Evolutionary conservation across 2,113 vertebrate species (phyloP).

Genomic region (Corythaeola cristata): DNA sequence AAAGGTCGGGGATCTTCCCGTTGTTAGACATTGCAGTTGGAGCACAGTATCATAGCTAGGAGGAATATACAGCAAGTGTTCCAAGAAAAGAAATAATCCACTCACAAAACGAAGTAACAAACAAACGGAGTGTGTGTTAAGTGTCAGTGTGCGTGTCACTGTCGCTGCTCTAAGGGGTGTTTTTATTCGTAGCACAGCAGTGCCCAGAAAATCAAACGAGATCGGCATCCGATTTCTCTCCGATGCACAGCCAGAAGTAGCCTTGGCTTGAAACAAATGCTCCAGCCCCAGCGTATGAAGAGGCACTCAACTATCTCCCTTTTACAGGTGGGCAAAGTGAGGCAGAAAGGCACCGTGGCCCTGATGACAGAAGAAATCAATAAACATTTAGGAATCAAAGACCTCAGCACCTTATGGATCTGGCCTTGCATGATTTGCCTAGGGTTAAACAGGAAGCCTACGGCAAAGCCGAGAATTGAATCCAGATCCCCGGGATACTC

Average conservation of each 20-base stretch:
- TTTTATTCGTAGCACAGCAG: not conserved
- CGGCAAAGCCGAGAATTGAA: conserved; percentile 1
- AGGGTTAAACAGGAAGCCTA: conserved; percentile 24
- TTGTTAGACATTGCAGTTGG: conserved; percentile 8
- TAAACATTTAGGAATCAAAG: not conserved
- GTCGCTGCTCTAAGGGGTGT: not conserved
- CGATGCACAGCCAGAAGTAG: not conserved
- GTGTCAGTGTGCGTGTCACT: not conserved
- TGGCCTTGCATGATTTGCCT: not conserved
- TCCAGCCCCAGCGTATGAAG: not conserved
- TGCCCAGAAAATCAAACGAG: not conserved
- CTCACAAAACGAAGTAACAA: not conserved
- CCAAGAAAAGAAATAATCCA: not conserved
- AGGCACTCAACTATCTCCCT: not conserved
- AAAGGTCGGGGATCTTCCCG: conserved; percentile 35
- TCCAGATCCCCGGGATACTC: not conserved
- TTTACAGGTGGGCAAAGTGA: not conserved
- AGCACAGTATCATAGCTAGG: not conserved
- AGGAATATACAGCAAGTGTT: not conserved
- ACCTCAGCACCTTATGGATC: not conserved
- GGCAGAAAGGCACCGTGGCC: not conserved
- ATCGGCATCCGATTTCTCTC: not conserved
- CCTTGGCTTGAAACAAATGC: not conserved
- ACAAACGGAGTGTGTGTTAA: not conserved
- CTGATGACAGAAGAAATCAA: not conserved